Conservation (phyloP, 1,140 invertebrate species). For the Calliphora vicina region DNA sequence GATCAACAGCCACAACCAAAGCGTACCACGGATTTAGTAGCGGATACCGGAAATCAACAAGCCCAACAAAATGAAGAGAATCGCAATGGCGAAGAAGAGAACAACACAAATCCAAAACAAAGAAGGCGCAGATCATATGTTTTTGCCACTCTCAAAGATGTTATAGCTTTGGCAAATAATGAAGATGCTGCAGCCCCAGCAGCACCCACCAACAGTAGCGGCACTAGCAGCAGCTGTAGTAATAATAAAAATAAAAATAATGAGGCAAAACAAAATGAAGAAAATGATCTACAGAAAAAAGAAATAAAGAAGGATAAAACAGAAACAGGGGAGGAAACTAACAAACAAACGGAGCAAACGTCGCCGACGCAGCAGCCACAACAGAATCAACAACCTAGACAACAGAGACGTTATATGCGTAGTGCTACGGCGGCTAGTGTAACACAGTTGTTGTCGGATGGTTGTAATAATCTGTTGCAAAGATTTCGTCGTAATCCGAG, state of each 20-base stretch:
- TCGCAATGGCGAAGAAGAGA: constrained; percentile 39
- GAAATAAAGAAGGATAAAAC: neutral
- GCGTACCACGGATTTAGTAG: neutral
- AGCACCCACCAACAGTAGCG: neutral
- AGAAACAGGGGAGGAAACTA: neutral
- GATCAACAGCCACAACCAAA: neutral
- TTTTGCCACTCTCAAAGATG: constrained; percentile 32
- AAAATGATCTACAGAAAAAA: neutral
- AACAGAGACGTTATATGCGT: constrained; percentile 74
- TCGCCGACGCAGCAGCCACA: neutral
- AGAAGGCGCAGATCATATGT: constrained; percentile 35
- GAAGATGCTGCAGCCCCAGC: neutral
- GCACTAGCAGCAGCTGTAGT: neutral
- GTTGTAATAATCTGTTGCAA: constrained; percentile 83
- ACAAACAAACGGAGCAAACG: neutral
- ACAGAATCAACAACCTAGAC: constrained; percentile 61
- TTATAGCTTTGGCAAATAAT: constrained; percentile 7
- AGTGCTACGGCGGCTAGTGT: constrained; percentile 81
- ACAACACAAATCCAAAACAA: constrained; percentile 50
- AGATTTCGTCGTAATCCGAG: constrained; percentile 78
- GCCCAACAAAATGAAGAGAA: constrained; percentile 40
- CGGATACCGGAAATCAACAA: constrained; percentile 12
- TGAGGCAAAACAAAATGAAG: constrained; percentile 9
- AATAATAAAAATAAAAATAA: constrained; percentile 13
- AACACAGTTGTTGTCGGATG: constrained; percentile 82